These are phyloP conservation scores for Esox masquinongy DNA, from an alignment of 2,797 vertebrate species.

Conservation along the genomic window DNA sequence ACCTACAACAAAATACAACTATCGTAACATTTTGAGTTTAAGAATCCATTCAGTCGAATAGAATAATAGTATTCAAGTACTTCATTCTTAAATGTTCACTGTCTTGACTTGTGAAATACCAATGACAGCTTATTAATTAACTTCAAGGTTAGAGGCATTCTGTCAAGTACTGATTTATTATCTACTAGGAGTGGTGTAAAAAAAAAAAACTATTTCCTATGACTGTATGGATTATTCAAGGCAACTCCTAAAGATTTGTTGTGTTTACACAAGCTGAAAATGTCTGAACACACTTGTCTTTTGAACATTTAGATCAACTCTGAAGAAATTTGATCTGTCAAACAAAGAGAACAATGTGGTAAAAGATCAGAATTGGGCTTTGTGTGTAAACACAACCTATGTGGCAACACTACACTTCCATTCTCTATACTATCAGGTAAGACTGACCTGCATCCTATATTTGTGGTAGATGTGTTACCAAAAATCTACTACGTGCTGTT, in stretches of 20 bases:
- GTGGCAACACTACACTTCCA: background rate
- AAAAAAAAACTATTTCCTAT: background rate
- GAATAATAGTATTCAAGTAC: background rate
- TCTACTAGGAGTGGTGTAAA: background rate
- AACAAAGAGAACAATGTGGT: too few species aligned
- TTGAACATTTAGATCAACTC: too few species aligned
- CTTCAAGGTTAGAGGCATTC: background rate
- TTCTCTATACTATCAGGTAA: background rate
- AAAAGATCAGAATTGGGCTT: too few species aligned
- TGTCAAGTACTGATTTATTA: background rate
- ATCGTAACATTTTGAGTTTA: background rate
- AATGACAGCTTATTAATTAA: background rate
- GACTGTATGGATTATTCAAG: background rate
- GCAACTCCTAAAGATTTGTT: background rate
- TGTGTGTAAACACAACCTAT: too few species aligned
- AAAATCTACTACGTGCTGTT: background rate
- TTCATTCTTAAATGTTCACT: background rate
- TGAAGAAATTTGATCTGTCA: too few species aligned
- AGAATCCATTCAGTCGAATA: background rate
- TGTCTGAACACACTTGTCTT: too few species aligned
- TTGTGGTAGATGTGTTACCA: constrained; percentile 6
- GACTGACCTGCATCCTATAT: background rate
- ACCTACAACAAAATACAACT: constrained; percentile 38
- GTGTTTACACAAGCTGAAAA: too few species aligned
- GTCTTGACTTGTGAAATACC: background rate